Conservation (phyloP, 2,113 vertebrate genomes). For the Gopherus evgoodei region DNA sequence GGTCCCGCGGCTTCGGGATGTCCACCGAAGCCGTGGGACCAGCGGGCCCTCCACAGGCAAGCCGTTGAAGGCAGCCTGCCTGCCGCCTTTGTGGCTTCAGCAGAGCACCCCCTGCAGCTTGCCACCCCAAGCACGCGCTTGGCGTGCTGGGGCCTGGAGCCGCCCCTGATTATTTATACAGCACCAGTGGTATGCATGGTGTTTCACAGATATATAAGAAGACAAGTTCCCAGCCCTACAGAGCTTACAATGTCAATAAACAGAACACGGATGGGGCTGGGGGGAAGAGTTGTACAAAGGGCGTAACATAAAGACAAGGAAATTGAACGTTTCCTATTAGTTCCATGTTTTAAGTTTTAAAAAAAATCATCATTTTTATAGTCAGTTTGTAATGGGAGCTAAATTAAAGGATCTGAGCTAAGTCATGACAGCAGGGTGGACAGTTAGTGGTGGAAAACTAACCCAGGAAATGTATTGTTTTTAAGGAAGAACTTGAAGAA, state of each 20-base stretch:
- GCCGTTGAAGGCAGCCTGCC: too few relatives aligned
- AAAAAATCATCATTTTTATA: neutral
- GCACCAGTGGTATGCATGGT: accelerated
- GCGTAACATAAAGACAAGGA: accelerated
- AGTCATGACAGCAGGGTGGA: neutral
- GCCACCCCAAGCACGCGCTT: too few relatives aligned
- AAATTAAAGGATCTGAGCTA: neutral
- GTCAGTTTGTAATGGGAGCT: neutral
- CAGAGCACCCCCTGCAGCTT: too few relatives aligned
- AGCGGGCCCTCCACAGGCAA: too few relatives aligned
- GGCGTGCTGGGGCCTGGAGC: too few relatives aligned
- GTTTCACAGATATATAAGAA: neutral
- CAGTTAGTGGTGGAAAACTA: neutral
- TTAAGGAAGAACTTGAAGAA: neutral
- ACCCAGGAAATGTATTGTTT: neutral
- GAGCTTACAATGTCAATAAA: neutral
- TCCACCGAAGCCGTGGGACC: too few relatives aligned
- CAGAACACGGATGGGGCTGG: neutral
- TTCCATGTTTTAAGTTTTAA: neutral
- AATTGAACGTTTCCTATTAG: accelerated
- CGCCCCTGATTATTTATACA: neutral
- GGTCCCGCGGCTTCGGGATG: too few relatives aligned
- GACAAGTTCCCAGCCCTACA: neutral
- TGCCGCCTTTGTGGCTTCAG: too few relatives aligned
- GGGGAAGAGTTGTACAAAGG: neutral